These are phyloP conservation scores for Typhlichthys eigenmanni DNA, from an alignment of 2,797 vertebrate genomes.

Conservation along the genomic window DNA sequence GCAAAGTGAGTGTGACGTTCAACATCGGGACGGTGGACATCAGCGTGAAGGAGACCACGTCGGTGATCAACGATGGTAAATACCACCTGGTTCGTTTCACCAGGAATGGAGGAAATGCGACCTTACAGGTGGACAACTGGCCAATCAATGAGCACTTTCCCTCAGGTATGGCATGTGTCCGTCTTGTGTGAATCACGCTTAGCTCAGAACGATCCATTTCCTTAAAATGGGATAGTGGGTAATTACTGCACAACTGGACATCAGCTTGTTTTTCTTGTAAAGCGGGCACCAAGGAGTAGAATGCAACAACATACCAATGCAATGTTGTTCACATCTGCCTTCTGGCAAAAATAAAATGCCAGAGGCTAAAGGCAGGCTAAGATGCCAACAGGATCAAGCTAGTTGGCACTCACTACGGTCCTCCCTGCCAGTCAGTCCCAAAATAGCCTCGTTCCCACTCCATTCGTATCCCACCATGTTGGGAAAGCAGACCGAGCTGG, in stretches of 20 bases:
- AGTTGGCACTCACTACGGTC: constrained; percentile 22
- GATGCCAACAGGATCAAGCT: constrained; percentile 10
- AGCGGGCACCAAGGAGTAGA: background rate
- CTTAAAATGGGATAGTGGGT: background rate
- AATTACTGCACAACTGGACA: constrained; percentile 59
- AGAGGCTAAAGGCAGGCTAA: constrained; percentile 4
- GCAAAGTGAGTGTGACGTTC: constrained; percentile 94
- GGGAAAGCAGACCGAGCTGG: constrained; percentile 28
- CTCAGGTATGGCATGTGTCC: constrained; percentile 80
- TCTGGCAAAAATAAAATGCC: constrained; percentile 8
- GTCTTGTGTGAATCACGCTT: background rate
- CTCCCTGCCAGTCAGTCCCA: constrained; percentile 14
- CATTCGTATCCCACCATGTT: constrained; percentile 25
- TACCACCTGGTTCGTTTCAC: constrained; percentile 96
- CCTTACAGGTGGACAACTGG: constrained; percentile 96
- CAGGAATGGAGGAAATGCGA: constrained; percentile 94
- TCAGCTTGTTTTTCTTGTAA: constrained; percentile 43
- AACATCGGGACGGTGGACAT: constrained; percentile 97
- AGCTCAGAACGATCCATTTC: background rate
- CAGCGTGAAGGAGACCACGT: constrained; percentile 89
- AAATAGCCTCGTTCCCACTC: constrained; percentile 7
- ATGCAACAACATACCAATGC: background rate
- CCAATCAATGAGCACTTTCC: constrained; percentile 95
- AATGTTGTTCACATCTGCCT: background rate
- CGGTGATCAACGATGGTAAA: constrained; percentile 91